A percentile compares a stretch with the other conserved stretches of the same genome.
Evolutionary conservation across 2,113 vertebrate species (phyloP).

Genomic region (Polypterus senegalus): DNA sequence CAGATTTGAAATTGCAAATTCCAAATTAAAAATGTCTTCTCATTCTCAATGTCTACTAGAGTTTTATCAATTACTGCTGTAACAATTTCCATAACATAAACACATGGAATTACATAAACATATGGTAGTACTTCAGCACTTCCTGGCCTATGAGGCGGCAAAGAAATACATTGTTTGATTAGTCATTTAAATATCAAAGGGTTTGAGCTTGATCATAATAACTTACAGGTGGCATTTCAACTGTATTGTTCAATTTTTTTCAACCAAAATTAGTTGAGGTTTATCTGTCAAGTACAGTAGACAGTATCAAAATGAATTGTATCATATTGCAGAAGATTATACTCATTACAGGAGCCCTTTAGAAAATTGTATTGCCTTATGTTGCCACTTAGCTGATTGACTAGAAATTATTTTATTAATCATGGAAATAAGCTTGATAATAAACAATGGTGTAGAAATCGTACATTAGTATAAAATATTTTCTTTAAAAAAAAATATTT

Average conservation of each 20-base stretch:
- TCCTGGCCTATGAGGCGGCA: slow-evolving; percentile 33
- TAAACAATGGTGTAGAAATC: slow-evolving; percentile 35
- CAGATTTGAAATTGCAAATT: too few species aligned
- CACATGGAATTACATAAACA: slow-evolving; percentile 25
- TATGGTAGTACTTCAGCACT: slow-evolving; percentile 47
- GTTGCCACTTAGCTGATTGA: slow-evolving; percentile 52
- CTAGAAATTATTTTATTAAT: slow-evolving; percentile 62
- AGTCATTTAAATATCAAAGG: slow-evolving; percentile 63
- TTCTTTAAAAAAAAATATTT: too few species aligned
- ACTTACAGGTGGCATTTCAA: slow-evolving; percentile 49
- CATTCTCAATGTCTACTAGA: too few species aligned
- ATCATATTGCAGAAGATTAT: slow-evolving; percentile 58
- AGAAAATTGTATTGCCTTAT: slow-evolving; percentile 55
- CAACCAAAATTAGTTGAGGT: slow-evolving; percentile 50
- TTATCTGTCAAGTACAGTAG: slow-evolving; percentile 60
- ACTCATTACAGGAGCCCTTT: slow-evolving; percentile 48
- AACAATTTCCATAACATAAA: neutral
- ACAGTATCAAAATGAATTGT: slow-evolving; percentile 35
- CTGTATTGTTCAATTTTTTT: slow-evolving; percentile 42
- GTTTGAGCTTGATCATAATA: slow-evolving; percentile 58
- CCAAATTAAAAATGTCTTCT: too few species aligned
- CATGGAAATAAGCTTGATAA: slow-evolving; percentile 30
- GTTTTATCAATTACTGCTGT: too few species aligned
- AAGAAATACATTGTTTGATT: slow-evolving; percentile 48
- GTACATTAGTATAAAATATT: slow-evolving; percentile 20